Base-by-base conservation (phyloP, 2,888 invertebrate species). In the Falcaria lacertinaria region DNA sequence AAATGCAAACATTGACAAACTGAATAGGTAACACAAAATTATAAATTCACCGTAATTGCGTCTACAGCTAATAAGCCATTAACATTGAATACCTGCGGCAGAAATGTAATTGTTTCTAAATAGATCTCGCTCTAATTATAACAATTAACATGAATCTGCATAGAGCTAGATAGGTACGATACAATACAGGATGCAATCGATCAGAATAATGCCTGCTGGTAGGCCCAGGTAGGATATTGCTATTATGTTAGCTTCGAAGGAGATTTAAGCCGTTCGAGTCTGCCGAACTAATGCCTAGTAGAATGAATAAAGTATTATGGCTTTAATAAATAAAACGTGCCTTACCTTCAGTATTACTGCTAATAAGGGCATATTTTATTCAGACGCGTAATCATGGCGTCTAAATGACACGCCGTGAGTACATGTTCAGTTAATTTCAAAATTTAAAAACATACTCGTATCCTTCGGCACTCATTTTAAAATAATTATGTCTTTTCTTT, bases 181-280 rank as follows among this genome's bases (percentile, higher is more conserved):
- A 71, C 69, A 71, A 76, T 76, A 69, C 65, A 66, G 70, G 54
- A 70, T 67, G 74, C 79, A 79, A 72, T 81, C 79, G 70, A 62
- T 75, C 70, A 76, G 79, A 80, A 81, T 81, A 82, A 84, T 78
- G 57, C 71, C 65, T 55, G 53, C 65, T 54, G 63, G 60, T 60
- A 57, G 62, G 63, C 47, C 52, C 57, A 48, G 62, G 67, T 70
- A 70, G n/a, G 73, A 69, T 74, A 74, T 73, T 71, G 68, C 60
- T 11, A 3, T 63, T 60, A 63, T 60, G 58, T 47, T 60, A 55
- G 52, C 53, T 50, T 52, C 53, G 47, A 57, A 56, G 49, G 56
- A 65, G 60, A 64, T 64, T 61, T 54, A 62, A 55, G 56, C 54
- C 56, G 57, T 49, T 55, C 48, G 47, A 36, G 19, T 17, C 19